These are phyloP conservation scores for Carcina quercana DNA, from an alignment of 2,888 invertebrate genomes.

Conservation along the genomic window DNA sequence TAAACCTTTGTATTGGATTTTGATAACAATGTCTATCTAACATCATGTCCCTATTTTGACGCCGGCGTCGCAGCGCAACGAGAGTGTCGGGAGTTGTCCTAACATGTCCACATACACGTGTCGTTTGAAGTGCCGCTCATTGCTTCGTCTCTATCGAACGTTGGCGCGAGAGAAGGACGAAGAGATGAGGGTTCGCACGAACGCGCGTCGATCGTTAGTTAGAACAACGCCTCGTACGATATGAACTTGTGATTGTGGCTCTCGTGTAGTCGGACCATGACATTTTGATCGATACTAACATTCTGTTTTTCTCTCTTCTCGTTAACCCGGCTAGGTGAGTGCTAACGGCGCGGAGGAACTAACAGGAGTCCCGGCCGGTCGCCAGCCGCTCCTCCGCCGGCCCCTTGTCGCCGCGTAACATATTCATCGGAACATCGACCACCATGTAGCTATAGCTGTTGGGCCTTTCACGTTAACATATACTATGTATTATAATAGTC, in stretches of 20 bases:
- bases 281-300: conserved; percentile 78
- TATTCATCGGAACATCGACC: conserved; percentile 69
- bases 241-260: conserved; percentile 51
- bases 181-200: no score
- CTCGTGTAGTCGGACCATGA: conserved; percentile 66
- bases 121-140: no score
- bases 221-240: no score
- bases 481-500: conserved; percentile 74
- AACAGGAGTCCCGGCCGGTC: conserved; percentile 61
- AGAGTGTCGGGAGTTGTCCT: conserved; percentile 46
- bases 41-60: conserved; percentile 8
- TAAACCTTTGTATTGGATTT: conserved; percentile 7
- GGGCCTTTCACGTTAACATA: conserved; percentile 74
- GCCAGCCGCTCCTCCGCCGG: conserved; percentile 35
- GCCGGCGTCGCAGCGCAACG: conserved; percentile 34
- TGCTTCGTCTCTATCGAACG: no score
- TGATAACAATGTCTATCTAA: background rate
- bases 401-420: conserved; percentile 60
- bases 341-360: conserved; percentile 79
- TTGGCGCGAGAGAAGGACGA: no score
- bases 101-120: no score
- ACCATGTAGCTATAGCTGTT: conserved; percentile 72
- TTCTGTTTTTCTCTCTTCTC: conserved; percentile 82
- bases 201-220: no score
- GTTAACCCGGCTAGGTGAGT: conserved; percentile 86